A percentile compares a stretch with the other conserved stretches of the same genome.
phyloP scores from a whole-genome alignment of 1,140 invertebrate species.

The Trinorchestia longiramus region DNA sequence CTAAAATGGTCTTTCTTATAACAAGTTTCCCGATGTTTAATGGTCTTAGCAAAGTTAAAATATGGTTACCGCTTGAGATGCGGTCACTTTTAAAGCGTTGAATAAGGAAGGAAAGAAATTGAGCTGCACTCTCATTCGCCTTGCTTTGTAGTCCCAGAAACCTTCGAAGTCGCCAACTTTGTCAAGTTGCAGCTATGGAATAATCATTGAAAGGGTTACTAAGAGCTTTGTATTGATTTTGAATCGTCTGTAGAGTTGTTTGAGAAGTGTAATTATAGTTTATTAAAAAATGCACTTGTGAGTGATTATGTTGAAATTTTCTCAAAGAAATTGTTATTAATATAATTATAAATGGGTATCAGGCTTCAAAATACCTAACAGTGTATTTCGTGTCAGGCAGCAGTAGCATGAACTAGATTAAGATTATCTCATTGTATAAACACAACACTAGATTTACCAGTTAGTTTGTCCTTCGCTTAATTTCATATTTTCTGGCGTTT shows the following conservation, averaged over 20 bases:
- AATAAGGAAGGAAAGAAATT: slow-evolving; percentile 13
- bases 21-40: slow-evolving; percentile 52
- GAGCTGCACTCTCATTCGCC: not conserved
- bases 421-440: not conserved
- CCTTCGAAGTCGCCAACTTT: not conserved
- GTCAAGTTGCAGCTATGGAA: not conserved
- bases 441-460: not conserved
- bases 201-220: not conserved
- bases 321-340: not conserved
- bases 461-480: not conserved
- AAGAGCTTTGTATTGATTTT: not conserved
- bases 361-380: not conserved
- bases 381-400: not conserved
- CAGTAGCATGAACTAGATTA: not conserved
- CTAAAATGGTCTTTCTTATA: slow-evolving; percentile 53
- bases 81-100: slow-evolving; percentile 29
- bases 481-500: not conserved
- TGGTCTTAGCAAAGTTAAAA: slow-evolving; percentile 48
- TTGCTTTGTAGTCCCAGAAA: not conserved
- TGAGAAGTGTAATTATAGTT: not conserved
- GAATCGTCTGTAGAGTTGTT: not conserved
- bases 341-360: not conserved
- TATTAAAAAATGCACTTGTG: not conserved
- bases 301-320: not conserved
- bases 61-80: slow-evolving; percentile 39